phyloP scores from a whole-genome alignment of 2,113 vertebrate species.

The Lota lota region DNA sequence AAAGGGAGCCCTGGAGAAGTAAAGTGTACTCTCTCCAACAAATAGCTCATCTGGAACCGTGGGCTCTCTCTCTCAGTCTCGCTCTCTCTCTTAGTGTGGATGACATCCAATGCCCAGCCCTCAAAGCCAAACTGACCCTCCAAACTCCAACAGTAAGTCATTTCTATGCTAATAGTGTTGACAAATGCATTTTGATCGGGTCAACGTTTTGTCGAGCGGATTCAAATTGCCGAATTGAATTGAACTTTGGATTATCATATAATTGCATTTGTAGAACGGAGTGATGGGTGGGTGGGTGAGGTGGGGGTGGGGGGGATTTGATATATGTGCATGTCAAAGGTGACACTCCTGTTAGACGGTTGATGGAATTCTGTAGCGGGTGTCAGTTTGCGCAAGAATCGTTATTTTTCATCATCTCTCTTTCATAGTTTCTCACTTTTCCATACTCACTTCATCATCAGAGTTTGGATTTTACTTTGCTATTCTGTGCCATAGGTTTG shows the following conservation, averaged over 20 bases:
- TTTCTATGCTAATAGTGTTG: slow-evolving; percentile 78
- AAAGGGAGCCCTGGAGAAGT: too few relatives aligned
- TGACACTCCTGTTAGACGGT: slow-evolving; percentile 29
- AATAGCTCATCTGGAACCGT: too few relatives aligned
- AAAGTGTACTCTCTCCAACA: too few relatives aligned
- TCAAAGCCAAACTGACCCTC: slow-evolving; percentile 1
- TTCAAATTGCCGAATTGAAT: slow-evolving; percentile 69
- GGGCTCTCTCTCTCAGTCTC: too few relatives aligned
- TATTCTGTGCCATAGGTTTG: too few relatives aligned
- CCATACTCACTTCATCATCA: too few relatives aligned
- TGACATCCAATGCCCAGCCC: neutral
- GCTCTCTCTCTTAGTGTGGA: neutral
- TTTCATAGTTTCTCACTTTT: too few relatives aligned
- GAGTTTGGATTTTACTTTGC: too few relatives aligned
- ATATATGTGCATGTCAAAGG: too few relatives aligned
- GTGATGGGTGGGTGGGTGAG: slow-evolving; percentile 57
- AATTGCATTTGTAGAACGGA: slow-evolving; percentile 61
- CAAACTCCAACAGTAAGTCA: slow-evolving; percentile 61
- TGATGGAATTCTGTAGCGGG: slow-evolving; percentile 41
- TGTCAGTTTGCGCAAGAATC: slow-evolving; percentile 36
- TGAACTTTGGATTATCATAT: slow-evolving; percentile 68
- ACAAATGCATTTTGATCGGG: slow-evolving; percentile 64
- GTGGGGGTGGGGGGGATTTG: neutral
- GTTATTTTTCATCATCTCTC: slow-evolving; percentile 23
- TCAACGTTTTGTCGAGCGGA: slow-evolving; percentile 55